These are phyloP conservation scores for Saccostrea glomerata DNA, from an alignment of 1,140 invertebrate genomes.

Conservation along the genomic window DNA sequence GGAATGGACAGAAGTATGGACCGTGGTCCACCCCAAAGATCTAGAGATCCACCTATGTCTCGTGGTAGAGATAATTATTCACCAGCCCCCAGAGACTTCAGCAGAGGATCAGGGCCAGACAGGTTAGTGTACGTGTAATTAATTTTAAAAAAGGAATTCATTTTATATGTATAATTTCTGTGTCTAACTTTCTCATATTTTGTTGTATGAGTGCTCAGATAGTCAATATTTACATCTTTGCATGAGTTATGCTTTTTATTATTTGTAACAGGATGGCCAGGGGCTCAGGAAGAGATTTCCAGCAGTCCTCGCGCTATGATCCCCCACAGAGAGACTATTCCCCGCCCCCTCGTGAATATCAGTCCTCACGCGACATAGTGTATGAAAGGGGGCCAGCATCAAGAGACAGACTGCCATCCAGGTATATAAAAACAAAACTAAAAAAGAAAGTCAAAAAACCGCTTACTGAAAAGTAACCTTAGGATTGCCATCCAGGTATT, in stretches of 20 bases:
- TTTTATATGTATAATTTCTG: too few species aligned
- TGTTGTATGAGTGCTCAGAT: too few species aligned
- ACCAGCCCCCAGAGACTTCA: not conserved
- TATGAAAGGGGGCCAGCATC: not conserved
- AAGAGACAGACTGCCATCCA: not conserved
- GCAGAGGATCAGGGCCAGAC: not conserved
- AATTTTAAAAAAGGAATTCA: too few species aligned
- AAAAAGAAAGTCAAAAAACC: too few species aligned
- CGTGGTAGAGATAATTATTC: constrained; percentile 16
- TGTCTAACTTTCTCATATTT: too few species aligned
- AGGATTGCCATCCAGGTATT: too few species aligned
- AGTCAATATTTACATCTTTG: too few species aligned
- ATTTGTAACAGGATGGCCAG: constrained; percentile 1
- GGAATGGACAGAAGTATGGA: constrained; percentile 8
- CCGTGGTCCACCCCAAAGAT: not conserved
- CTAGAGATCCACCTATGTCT: constrained; percentile 15
- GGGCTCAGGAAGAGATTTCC: constrained; percentile 7
- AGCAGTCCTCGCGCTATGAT: not conserved
- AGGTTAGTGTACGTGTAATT: not conserved
- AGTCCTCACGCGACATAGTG: not conserved
- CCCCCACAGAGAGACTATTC: not conserved
- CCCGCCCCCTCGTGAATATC: not conserved
- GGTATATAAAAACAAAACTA: not conserved
- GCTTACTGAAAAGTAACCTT: too few species aligned
- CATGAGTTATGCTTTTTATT: too few species aligned